Evolutionary conservation across 2,113 vertebrate genomes (phyloP).

Genomic region (Muntiacus reevesi): DNA sequence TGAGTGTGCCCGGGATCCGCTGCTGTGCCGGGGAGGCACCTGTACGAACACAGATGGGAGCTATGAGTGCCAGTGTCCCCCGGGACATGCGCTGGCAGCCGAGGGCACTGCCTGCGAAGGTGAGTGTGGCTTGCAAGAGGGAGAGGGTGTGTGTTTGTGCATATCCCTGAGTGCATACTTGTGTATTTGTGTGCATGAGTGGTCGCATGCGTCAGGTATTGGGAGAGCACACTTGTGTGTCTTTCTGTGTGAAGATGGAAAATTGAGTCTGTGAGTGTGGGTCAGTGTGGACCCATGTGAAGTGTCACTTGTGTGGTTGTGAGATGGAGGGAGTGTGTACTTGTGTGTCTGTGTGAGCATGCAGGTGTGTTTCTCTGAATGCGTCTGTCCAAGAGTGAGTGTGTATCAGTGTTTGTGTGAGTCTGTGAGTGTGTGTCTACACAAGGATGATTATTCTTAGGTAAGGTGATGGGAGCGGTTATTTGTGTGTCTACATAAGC

Average conservation of each 20-base stretch:
- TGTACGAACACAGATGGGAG: conserved; percentile 94
- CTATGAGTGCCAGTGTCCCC: conserved; percentile 91
- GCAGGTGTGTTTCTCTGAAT: neutral
- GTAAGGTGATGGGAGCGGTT: no score
- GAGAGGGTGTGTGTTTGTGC: neutral
- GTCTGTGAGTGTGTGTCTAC: neutral
- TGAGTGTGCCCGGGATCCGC: conserved; percentile 90
- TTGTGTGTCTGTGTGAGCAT: neutral
- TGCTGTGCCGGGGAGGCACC: conserved; percentile 90
- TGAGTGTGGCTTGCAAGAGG: conserved; percentile 35
- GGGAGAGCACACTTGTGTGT: no score
- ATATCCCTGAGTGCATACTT: neutral
- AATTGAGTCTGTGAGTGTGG: neutral
- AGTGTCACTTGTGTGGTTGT: neutral
- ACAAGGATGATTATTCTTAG: neutral
- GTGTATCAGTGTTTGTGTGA: neutral
- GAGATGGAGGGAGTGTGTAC: neutral
- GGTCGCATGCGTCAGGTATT: rapidly evolving
- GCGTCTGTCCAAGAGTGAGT: neutral
- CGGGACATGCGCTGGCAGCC: conserved; percentile 84
- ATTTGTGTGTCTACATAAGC: neutral
- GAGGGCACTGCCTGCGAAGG: conserved; percentile 90
- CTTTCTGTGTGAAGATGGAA: neutral
- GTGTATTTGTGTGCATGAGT: neutral
- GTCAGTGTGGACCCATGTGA: neutral